Percentiles rank a stretch among this genome's conserved stretches.
These are phyloP conservation scores for Oppia nitens DNA, from an alignment of 1,140 invertebrate genomes.

Conservation along the genomic window DNA sequence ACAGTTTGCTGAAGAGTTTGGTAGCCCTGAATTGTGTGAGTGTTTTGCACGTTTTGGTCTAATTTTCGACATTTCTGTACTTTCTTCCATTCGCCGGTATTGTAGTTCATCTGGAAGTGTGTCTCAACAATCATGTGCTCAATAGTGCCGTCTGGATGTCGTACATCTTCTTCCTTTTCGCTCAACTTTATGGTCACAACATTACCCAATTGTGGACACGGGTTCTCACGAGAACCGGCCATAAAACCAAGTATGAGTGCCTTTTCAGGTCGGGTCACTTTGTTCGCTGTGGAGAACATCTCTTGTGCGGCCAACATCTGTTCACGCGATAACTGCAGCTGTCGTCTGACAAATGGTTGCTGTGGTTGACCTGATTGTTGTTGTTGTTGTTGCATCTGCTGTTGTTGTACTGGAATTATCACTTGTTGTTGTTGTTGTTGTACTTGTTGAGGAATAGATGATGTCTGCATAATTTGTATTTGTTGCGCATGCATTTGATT, in stretches of 20 bases:
- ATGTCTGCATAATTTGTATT: too few species aligned
- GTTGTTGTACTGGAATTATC: constrained; percentile 25
- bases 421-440: too few species aligned
- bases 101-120: constrained; percentile 93
- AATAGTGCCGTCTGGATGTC: constrained; percentile 44
- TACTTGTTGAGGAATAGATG: too few species aligned
- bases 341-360: neutral
- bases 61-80: constrained; percentile 48
- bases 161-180: constrained; percentile 32
- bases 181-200: constrained; percentile 81
- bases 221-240: constrained; percentile 87
- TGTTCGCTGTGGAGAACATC: constrained; percentile 89
- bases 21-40: neutral
- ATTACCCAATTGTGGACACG: constrained; percentile 78
- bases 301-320: neutral
- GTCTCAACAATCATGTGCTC: constrained; percentile 66
- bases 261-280: constrained; percentile 86
- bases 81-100: constrained; percentile 78
- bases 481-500: too few species aligned
- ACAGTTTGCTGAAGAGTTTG: neutral
- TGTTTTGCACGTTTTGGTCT: neutral
- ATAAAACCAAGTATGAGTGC: constrained; percentile 94
- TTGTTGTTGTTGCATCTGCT: constrained; percentile 33
- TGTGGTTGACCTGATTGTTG: neutral
- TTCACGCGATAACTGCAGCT: neutral